Conservation (phyloP, 2,888 invertebrate genomes). For the Seladonia tumulorum region DNA sequence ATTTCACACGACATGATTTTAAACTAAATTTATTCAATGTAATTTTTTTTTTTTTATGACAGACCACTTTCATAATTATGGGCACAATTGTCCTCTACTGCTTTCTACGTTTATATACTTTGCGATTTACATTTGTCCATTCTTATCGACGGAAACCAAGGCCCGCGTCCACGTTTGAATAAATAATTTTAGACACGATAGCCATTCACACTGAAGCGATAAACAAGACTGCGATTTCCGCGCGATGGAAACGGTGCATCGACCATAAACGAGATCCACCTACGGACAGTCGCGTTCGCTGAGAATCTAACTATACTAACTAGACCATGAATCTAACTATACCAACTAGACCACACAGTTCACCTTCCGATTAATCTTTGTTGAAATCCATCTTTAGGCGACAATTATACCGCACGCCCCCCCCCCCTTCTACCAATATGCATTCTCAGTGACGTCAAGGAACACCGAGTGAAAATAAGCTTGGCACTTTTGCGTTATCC, state of each 20-base stretch:
- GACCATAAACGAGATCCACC: conserved; percentile 41
- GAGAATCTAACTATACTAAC: not conserved
- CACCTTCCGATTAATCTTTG: not conserved
- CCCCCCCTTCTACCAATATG: not conserved
- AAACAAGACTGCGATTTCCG: conserved; percentile 20
- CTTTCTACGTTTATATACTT: not conserved
- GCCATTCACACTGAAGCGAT: conserved; percentile 41
- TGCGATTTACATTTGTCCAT: not conserved
- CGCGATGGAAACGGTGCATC: conserved; percentile 21
- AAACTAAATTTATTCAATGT: too few species aligned
- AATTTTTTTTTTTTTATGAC: too few species aligned
- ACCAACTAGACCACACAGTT: not conserved
- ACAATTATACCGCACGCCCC: conserved; percentile 2
- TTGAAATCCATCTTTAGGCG: not conserved
- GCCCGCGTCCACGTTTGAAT: not conserved
- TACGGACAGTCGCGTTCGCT: not conserved
- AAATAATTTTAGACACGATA: conserved; percentile 10
- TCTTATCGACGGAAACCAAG: not conserved
- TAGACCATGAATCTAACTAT: not conserved
- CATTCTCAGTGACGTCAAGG: conserved; percentile 41
- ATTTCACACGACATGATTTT: too few species aligned
- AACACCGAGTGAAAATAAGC: conserved; percentile 37
- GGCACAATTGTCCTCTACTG: not conserved
- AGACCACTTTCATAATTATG: too few species aligned
- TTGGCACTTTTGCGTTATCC: conserved; percentile 26